Evolutionary conservation across 2,888 invertebrate genomes (phyloP), one percentile per base, ranked within the genome.

Genomic region (Cerceris rybyensis): DNA sequence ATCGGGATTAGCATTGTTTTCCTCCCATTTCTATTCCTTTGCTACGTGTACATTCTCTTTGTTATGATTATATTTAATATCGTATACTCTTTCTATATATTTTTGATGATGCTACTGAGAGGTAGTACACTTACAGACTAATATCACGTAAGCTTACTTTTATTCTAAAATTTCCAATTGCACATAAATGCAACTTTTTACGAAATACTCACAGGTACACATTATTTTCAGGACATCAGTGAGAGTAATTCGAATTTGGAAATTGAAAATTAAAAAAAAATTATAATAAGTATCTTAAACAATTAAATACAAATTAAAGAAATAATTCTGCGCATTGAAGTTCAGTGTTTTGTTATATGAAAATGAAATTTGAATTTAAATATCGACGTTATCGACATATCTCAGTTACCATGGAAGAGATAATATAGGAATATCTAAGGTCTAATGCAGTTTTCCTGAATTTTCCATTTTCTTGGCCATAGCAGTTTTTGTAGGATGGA

Each of bases 1-100:
- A 39, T 77, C 60, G 65, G 60, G 13, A n/a, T 81, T n/a, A 80
- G 63, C 14, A 64, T 81, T 13, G 63, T 83, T 59, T 74, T 76
- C 59, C 55, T 59, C 54, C 68, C 83, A 66, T 78, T 78, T 70
- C 14, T 81, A 65, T 63, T 75, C 2, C 50, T 82, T 46, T 82
- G 73, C 60, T 75, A 81, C 13, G 17, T 71, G 5, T 81, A 80
- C n/a, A 69, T 80, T 39, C n/a, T 71, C 16, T 77, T 81, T 17
- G 41, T 77, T 8, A 80, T 70, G 49, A 46, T 77, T 46, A 13
- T 81, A 13, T 74, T 80, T 49, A 77, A 80, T 28, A 50, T 80
- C 17, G 46, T 77, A 16, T 70, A 74, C 28, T 69, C 74, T 7
- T 66, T 77, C 2, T 77, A 77, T 64, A 49, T 74, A 0, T 77